These are phyloP conservation scores for Chironex yamaguchii DNA, from an alignment of 30 jellyfish, hydroid and myxozoan genomes.

Conservation along the genomic window DNA sequence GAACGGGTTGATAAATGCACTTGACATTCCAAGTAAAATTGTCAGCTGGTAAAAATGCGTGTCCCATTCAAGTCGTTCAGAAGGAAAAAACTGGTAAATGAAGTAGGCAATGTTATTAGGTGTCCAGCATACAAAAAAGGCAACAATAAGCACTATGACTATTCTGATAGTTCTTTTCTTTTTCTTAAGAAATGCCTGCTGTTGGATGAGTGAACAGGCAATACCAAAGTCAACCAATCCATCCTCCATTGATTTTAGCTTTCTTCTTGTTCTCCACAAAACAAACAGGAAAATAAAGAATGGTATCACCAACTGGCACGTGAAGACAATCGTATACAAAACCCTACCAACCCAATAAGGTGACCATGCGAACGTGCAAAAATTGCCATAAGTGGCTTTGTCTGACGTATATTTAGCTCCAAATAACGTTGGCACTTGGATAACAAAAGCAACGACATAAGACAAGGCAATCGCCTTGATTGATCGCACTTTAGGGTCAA, in stretches of 20 bases:
- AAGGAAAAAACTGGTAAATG: conserved; percentile 52
- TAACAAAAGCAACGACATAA: conserved; percentile 26
- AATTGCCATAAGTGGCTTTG: conserved; percentile 57
- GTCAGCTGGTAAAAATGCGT: conserved; percentile 68
- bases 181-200: not conserved
- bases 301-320: conserved; percentile 66
- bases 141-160: conserved; percentile 30
- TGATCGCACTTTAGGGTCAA: not conserved
- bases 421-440: conserved; percentile 71
- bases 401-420: conserved; percentile 39
- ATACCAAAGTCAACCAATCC: conserved; percentile 2
- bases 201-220: conserved; percentile 1
- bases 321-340: conserved; percentile 46
- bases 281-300: conserved; percentile 27
- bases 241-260: conserved; percentile 24
- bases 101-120: conserved; percentile 75
- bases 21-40: conserved; percentile 67
- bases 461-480: conserved; percentile 5
- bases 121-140: conserved; percentile 84
- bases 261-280: conserved; percentile 50
- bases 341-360: not conserved
- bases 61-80: conserved; percentile 67
- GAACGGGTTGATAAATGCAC: conserved; percentile 85
- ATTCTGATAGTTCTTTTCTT: conserved; percentile 66
- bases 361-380: conserved; percentile 51